Percentiles rank a stretch among this genome's conserved stretches.
Conservation (phyloP, 2,888 invertebrate genomes). For the Desoria tigrina region DNA sequence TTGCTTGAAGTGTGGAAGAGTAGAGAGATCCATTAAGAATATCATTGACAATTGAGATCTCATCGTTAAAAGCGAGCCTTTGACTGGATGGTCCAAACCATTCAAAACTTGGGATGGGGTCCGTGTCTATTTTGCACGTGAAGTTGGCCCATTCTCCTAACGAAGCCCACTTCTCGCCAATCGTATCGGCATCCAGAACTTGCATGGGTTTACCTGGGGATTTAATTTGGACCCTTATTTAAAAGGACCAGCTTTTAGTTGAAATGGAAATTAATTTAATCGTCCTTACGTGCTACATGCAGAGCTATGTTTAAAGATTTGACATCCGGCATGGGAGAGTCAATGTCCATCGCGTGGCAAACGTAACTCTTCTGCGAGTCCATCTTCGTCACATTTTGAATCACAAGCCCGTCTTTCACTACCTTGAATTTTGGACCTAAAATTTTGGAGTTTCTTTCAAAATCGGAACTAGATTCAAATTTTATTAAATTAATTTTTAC, state of each 20-base stretch:
- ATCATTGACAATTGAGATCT: conserved; percentile 36
- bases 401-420: conserved; percentile 41
- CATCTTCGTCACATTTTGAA: conserved; percentile 39
- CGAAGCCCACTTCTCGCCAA: conserved; percentile 35
- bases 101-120: conserved; percentile 39
- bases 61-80: conserved; percentile 31
- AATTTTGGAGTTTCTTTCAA: not conserved
- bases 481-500: conserved; percentile 14
- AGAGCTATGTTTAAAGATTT: conserved; percentile 41
- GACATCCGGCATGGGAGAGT: conserved; percentile 43
- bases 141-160: conserved; percentile 40
- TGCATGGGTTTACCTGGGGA: conserved; percentile 34
- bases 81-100: conserved; percentile 36
- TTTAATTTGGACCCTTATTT: too few relatives aligned
- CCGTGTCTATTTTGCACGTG: conserved; percentile 42
- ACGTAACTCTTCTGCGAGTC: conserved; percentile 35
- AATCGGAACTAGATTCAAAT: not conserved
- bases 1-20: conserved; percentile 28
- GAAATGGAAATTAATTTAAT: too few relatives aligned
- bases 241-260: too few relatives aligned
- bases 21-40: conserved; percentile 29
- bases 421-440: conserved; percentile 45
- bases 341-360: conserved; percentile 46
- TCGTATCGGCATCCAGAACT: conserved; percentile 31
- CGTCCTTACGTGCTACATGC: conserved; percentile 33